These are phyloP conservation scores for Drosophila arizonae DNA, from an alignment of 1,140 invertebrate species.

Conservation along the genomic window DNA sequence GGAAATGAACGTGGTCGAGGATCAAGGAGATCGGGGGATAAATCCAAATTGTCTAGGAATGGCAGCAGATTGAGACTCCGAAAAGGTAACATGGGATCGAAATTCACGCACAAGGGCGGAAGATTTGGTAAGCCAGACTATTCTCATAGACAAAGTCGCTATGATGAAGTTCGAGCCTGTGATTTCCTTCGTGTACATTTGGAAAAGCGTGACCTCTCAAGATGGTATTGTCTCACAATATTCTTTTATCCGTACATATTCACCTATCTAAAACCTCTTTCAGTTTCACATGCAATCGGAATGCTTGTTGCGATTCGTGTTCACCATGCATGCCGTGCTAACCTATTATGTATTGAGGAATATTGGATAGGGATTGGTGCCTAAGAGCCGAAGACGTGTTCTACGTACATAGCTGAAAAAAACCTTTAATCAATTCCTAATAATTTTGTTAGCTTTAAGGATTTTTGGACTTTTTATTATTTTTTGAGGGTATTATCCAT, in stretches of 20 bases:
- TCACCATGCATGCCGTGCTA: conserved; percentile 6
- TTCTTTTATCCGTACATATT: neutral
- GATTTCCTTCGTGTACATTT: conserved; percentile 56
- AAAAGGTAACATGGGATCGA: conserved; percentile 23
- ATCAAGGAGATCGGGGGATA: neutral
- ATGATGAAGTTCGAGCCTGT: conserved; percentile 52
- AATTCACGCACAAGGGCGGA: conserved; percentile 6
- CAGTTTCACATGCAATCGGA: neutral
- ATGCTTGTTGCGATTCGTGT: neutral
- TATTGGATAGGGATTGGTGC: neutral
- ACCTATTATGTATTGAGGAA: conserved; percentile 1
- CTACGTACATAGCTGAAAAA: neutral
- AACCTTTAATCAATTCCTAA: neutral
- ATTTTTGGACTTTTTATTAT: too few species aligned
- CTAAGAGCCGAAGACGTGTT: too few species aligned
- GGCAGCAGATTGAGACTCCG: conserved; percentile 1
- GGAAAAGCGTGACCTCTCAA: conserved; percentile 56
- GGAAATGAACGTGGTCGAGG: neutral
- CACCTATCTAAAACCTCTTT: neutral
- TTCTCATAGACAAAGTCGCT: conserved; percentile 20
- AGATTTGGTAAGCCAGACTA: neutral
- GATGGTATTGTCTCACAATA: conserved; percentile 33
- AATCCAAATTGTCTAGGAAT: neutral
- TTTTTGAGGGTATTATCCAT: too few species aligned
- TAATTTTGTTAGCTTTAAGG: too few species aligned